phyloP scores from a whole-genome alignment of 2,113 vertebrate genomes.

The Erpornis zantholeuca region DNA sequence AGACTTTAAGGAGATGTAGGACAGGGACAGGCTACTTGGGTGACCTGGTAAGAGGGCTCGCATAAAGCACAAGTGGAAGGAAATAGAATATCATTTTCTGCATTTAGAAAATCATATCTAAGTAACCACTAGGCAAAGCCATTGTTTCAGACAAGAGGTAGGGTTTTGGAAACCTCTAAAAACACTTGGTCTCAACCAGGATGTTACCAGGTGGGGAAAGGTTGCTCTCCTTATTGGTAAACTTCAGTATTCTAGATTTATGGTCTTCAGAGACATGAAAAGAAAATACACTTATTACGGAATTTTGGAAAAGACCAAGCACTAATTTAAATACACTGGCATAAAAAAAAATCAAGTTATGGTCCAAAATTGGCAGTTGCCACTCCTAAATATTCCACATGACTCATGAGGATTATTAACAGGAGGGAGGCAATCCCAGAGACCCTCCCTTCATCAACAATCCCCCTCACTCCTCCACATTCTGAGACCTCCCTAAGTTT shows the following conservation, averaged over 20 bases:
- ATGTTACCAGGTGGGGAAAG: neutral
- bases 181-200: neutral
- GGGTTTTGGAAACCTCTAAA: neutral
- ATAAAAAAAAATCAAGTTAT: neutral
- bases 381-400: neutral
- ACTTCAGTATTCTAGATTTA: neutral
- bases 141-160: neutral
- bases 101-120: neutral
- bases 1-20: neutral
- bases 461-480: neutral
- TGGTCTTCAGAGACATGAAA: neutral
- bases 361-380: neutral
- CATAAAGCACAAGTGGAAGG: neutral
- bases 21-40: neutral
- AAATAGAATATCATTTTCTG: neutral
- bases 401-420: neutral
- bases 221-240: neutral
- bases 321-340: neutral
- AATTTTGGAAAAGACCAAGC: neutral
- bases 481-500: neutral
- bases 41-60: neutral
- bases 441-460: neutral
- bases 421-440: neutral
- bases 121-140: neutral
- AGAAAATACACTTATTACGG: neutral